Evolutionary conservation across 2,113 vertebrate species (phyloP).

Genomic region (Ctenodactylus gundi): DNA sequence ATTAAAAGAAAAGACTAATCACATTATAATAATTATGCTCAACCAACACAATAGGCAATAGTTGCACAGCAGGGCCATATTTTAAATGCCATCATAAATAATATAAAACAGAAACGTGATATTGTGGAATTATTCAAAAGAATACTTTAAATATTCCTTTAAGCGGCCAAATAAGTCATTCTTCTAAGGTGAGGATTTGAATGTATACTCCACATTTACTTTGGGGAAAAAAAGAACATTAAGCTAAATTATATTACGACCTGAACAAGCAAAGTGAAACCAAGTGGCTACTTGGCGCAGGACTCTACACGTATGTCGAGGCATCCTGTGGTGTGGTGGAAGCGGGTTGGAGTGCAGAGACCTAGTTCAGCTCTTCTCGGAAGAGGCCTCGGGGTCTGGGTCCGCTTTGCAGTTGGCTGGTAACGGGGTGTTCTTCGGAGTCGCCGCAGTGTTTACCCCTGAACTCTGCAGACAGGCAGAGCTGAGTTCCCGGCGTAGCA

Average conservation of each 20-base stretch:
- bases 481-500: neutral
- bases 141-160: constrained; percentile 51
- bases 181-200: constrained; percentile 22
- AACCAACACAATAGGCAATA: constrained; percentile 69
- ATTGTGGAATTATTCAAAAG: constrained; percentile 48
- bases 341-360: neutral
- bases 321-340: neutral
- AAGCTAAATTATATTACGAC: constrained; percentile 12
- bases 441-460: neutral
- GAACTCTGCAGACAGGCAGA: neutral
- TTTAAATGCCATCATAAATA: constrained; percentile 75
- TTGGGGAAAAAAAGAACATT: neutral
- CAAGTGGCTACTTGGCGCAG: neutral
- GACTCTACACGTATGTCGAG: neutral
- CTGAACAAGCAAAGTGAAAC: constrained; percentile 26
- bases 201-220: neutral
- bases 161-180: constrained; percentile 53
- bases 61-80: constrained; percentile 61
- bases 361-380: neutral
- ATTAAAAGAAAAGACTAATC: constrained; percentile 77
- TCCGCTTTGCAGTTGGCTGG: neutral
- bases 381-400: neutral
- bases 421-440: neutral
- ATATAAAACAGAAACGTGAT: constrained; percentile 48
- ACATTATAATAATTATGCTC: constrained; percentile 73